Percentiles rank a stretch among this genome's conserved stretches.
Evolutionary conservation across 1,140 invertebrate genomes (phyloP).

Genomic region (Maconellicoccus hirsutus): DNA sequence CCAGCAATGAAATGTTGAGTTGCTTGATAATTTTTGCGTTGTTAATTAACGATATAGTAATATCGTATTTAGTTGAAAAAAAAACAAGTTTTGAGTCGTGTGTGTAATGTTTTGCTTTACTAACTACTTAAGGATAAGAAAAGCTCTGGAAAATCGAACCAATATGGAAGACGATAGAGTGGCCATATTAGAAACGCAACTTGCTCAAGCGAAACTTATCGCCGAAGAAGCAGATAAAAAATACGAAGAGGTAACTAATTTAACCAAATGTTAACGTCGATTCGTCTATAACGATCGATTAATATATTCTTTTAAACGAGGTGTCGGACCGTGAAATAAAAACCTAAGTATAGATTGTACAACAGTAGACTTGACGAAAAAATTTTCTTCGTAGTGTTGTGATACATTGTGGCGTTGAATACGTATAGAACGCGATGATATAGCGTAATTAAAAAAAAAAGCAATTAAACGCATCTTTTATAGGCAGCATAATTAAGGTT

Average conservation of each 20-base stretch:
- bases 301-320: constrained; percentile 5
- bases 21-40: no score
- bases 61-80: no score
- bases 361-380: background rate
- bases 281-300: background rate
- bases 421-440: background rate
- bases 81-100: background rate
- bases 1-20: no score
- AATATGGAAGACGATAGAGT: constrained; percentile 98
- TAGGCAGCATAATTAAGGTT: background rate
- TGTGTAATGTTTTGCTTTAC: constrained; percentile 2
- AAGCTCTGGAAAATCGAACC: constrained; percentile 94
- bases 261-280: background rate
- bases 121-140: constrained; percentile 68
- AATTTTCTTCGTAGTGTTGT: no score
- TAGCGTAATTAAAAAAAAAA: background rate
- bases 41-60: no score
- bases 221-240: constrained; percentile 98
- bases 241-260: constrained; percentile 83
- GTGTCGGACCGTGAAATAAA: background rate
- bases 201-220: constrained; percentile 92
- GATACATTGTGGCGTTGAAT: no score
- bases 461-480: background rate
- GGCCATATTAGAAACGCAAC: constrained; percentile 82
- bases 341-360: background rate